Evolutionary conservation across 1,140 invertebrate genomes (phyloP).

Genomic region (Anagrus nilaparvatae): DNA sequence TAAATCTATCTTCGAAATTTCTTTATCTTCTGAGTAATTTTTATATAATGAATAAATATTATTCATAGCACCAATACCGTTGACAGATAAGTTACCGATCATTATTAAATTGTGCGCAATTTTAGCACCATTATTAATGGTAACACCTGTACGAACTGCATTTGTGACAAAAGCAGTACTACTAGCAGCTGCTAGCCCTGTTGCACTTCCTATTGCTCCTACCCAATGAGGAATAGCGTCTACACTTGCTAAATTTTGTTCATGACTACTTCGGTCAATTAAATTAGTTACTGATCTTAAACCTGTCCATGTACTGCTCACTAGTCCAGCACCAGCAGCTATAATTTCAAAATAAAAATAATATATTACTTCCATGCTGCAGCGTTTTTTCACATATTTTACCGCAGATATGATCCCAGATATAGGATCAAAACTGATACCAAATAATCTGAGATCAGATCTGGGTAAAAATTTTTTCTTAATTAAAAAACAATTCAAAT

Average conservation of each 20-base stretch:
- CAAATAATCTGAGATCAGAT: too few relatives aligned
- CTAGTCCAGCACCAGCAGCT: slow-evolving; percentile 12
- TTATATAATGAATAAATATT: slow-evolving; percentile 14
- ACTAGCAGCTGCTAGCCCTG: slow-evolving; percentile 15
- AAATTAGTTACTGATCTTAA: slow-evolving; percentile 17
- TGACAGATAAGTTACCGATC: slow-evolving; percentile 19
- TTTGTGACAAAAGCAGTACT: slow-evolving; percentile 14
- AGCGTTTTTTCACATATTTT: too few relatives aligned
- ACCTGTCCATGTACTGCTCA: slow-evolving; percentile 18
- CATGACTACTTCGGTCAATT: slow-evolving; percentile 19
- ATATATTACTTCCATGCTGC: too few relatives aligned
- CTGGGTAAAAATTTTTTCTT: too few relatives aligned
- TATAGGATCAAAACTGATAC: too few relatives aligned
- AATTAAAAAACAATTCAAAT: too few relatives aligned
- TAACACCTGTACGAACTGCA: slow-evolving; percentile 14
- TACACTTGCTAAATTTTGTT: slow-evolving; percentile 16
- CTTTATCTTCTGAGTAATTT: slow-evolving; percentile 6
- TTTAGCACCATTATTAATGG: slow-evolving; percentile 10
- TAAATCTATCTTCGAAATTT: slow-evolving; percentile 7
- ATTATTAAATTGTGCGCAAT: slow-evolving; percentile 18
- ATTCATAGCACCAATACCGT: slow-evolving; percentile 13
- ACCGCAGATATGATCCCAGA: too few relatives aligned
- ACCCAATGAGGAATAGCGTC: slow-evolving; percentile 20
- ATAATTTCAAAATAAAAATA: slow-evolving; percentile 4
- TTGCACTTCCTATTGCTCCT: slow-evolving; percentile 11